Conservation (phyloP, 2,113 vertebrate species). For the Epinephelus moara region DNA sequence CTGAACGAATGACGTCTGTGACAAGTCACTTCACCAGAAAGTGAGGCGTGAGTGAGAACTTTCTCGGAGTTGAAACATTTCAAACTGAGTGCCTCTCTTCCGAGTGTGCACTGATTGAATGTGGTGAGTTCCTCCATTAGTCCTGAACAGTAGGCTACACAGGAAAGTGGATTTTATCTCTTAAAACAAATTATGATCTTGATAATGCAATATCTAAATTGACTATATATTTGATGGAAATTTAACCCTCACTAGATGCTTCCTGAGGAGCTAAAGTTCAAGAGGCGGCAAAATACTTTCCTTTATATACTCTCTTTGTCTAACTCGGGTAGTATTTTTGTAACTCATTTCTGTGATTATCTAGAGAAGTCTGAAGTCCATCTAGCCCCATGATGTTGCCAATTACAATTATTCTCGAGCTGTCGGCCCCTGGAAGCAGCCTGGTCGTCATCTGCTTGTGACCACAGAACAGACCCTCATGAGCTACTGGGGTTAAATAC, state of each 20-base stretch:
- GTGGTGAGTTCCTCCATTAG: constrained; percentile 34
- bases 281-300: not conserved
- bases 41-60: constrained; percentile 2
- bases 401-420: constrained; percentile 16
- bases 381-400: constrained; percentile 3
- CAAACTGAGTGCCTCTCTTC: not conserved
- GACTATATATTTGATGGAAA: constrained; percentile 32
- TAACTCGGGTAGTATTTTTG: not conserved
- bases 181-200: constrained; percentile 50
- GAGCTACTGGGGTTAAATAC: constrained; percentile 4
- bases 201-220: constrained; percentile 19
- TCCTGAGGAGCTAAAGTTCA: not conserved
- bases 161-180: constrained; percentile 44
- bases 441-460: constrained; percentile 12
- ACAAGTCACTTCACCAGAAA: constrained; percentile 4
- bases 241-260: constrained; percentile 38
- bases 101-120: constrained; percentile 7
- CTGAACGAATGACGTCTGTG: constrained; percentile 1
- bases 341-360: constrained; percentile 2
- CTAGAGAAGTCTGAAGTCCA: not conserved
- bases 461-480: not conserved
- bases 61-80: not conserved
- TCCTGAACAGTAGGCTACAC: not conserved
- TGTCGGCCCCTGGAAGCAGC: not conserved
- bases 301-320: not conserved